Evolutionary conservation across 1,140 invertebrate species (phyloP).

Genomic region (Magallana angulata): DNA sequence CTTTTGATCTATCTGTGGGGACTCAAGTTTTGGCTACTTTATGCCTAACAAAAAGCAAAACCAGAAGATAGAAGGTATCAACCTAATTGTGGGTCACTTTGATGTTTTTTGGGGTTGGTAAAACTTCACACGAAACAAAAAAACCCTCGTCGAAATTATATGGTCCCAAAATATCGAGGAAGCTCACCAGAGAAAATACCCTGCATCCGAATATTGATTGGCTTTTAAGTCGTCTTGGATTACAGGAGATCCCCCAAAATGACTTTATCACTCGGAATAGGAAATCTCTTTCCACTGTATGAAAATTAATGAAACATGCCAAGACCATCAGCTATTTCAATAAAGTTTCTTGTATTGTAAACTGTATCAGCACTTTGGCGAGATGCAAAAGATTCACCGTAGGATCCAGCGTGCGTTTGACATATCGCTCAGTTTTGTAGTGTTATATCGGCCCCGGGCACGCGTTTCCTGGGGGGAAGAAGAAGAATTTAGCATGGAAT

Average conservation of each 20-base stretch:
- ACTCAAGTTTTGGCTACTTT: background rate
- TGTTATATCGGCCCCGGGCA: constrained; percentile 45
- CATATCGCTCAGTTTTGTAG: constrained; percentile 40
- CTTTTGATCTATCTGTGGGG: background rate
- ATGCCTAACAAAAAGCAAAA: background rate
- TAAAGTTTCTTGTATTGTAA: constrained; percentile 48
- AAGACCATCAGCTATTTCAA: constrained; percentile 50
- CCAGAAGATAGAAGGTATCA: background rate
- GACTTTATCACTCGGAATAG: constrained; percentile 9
- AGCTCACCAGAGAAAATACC: background rate
- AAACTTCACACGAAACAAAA: constrained; percentile 16
- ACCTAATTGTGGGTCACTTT: constrained; percentile 30
- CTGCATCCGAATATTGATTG: constrained; percentile 27
- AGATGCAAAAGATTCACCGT: constrained; percentile 42
- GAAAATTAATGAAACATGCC: constrained; percentile 55
- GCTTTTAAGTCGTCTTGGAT: constrained; percentile 44
- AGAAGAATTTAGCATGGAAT: constrained; percentile 12
- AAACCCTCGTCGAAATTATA: constrained; percentile 21
- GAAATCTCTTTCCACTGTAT: constrained; percentile 8
- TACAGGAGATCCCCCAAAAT: constrained; percentile 36
- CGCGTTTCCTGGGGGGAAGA: constrained; percentile 33
- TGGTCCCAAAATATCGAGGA: background rate
- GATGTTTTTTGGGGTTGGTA: constrained; percentile 33
- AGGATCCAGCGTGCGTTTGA: constrained; percentile 44
- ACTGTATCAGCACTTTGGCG: constrained; percentile 44